A percentile compares a stretch with the other conserved stretches of the same genome.
Conservation (phyloP, 2,113 vertebrate genomes). For the Anhinga anhinga region DNA sequence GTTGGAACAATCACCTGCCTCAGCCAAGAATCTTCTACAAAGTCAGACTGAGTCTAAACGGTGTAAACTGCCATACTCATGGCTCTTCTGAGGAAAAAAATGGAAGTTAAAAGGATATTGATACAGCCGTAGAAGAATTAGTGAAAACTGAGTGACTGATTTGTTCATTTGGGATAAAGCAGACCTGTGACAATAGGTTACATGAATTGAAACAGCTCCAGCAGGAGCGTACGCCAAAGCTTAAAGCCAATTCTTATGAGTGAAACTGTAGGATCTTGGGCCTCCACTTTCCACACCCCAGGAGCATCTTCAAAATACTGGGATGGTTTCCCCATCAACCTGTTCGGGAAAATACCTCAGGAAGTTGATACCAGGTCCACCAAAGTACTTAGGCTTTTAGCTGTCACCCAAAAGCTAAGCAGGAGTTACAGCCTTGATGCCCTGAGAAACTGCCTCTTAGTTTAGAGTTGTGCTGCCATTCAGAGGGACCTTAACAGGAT, state of each 20-base stretch:
- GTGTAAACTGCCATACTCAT: not conserved
- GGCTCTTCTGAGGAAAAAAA: not conserved
- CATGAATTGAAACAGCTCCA: not conserved
- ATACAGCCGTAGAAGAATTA: not conserved
- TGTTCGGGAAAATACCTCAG: not conserved
- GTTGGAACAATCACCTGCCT: not conserved
- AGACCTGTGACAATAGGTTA: not conserved
- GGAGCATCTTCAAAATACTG: not conserved
- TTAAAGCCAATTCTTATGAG: not conserved
- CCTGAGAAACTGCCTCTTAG: not conserved
- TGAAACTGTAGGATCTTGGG: not conserved
- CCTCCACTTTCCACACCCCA: not conserved
- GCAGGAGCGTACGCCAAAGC: not conserved
- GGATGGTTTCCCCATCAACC: not conserved
- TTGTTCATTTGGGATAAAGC: not conserved
- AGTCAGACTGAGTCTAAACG: not conserved
- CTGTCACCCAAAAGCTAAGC: not conserved
- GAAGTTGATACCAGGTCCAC: not conserved
- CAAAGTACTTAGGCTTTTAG: not conserved
- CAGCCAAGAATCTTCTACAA: not conserved
- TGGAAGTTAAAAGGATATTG: not conserved
- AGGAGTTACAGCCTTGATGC: not conserved
- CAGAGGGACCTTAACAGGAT: not conserved
- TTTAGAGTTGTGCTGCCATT: not conserved
- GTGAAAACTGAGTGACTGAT: not conserved